These are phyloP conservation scores for Drosophila guanche DNA, from an alignment of 1,140 invertebrate species.

Conservation along the genomic window DNA sequence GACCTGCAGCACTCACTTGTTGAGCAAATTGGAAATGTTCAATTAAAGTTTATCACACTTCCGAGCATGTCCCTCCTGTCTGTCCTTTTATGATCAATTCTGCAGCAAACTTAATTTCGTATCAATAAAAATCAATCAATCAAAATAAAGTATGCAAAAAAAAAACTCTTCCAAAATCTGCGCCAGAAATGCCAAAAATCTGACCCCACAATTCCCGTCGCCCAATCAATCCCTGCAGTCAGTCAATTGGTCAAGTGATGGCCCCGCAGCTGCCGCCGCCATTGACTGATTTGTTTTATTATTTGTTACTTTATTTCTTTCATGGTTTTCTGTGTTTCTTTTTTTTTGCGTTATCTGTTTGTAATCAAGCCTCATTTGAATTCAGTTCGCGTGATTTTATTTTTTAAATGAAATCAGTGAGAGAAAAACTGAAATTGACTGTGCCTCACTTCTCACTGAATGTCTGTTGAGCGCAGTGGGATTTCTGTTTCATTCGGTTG, in stretches of 20 bases:
- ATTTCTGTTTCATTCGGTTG: no score
- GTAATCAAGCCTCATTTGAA: constrained; percentile 78
- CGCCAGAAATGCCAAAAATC: constrained; percentile 27
- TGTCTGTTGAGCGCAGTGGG: constrained; percentile 2
- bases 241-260: constrained; percentile 78
- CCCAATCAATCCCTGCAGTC: constrained; percentile 58
- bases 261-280: constrained; percentile 59
- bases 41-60: no score
- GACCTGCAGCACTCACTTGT: constrained; percentile 50
- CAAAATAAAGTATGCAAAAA: constrained; percentile 30
- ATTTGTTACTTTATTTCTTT: constrained; percentile 7
- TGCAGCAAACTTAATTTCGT: constrained; percentile 46
- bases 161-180: constrained; percentile 27
- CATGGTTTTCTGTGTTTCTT: constrained; percentile 36
- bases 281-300: constrained; percentile 32
- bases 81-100: constrained; percentile 10
- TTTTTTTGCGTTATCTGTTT: constrained; percentile 47
- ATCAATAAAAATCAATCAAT: constrained; percentile 76
- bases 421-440: constrained; percentile 43
- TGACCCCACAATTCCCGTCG: constrained; percentile 36
- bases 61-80: neutral
- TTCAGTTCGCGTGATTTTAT: constrained; percentile 74
- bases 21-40: constrained; percentile 31
- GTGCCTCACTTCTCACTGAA: constrained; percentile 23
- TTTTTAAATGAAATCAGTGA: constrained; percentile 61